phyloP scores from a whole-genome alignment of 2,888 invertebrate genomes.

The Villa cingulata region DNA sequence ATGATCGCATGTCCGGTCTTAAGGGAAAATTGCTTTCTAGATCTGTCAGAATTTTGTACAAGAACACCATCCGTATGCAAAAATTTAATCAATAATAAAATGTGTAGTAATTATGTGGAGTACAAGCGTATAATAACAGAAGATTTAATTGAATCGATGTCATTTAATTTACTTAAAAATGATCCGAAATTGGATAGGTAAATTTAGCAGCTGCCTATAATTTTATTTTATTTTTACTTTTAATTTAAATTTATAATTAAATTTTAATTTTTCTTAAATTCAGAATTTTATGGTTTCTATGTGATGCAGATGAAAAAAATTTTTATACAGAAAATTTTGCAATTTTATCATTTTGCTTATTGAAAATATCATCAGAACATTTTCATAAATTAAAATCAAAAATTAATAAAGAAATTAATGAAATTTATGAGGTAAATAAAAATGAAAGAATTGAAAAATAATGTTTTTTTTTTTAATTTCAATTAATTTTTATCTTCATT shows the following conservation, averaged over 20 bases:
- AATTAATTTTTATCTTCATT: no score
- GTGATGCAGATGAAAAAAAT: not conserved
- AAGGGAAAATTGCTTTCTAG: not conserved
- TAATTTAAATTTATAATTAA: no score
- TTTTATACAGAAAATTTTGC: not conserved
- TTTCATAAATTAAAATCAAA: not conserved
- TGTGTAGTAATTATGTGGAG: not conserved
- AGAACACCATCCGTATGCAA: not conserved
- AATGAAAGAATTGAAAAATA: no score
- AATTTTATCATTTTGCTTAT: not conserved
- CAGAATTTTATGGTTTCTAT: not conserved
- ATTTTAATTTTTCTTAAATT: not conserved
- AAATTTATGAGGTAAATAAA: not conserved
- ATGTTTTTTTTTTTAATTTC: no score
- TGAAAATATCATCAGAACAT: not conserved
- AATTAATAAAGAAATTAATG: not conserved
- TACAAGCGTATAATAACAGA: not conserved
- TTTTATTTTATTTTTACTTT: not conserved
- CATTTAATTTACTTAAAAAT: not conserved
- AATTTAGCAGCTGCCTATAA: not conserved
- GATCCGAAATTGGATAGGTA: not conserved
- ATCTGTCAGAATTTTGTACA: not conserved
- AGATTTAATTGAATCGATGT: not conserved
- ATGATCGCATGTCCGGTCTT: not conserved
- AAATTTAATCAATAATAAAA: not conserved